Evolutionary conservation across 2,888 invertebrate genomes (phyloP).

Genomic region (Melanargia galathea): DNA sequence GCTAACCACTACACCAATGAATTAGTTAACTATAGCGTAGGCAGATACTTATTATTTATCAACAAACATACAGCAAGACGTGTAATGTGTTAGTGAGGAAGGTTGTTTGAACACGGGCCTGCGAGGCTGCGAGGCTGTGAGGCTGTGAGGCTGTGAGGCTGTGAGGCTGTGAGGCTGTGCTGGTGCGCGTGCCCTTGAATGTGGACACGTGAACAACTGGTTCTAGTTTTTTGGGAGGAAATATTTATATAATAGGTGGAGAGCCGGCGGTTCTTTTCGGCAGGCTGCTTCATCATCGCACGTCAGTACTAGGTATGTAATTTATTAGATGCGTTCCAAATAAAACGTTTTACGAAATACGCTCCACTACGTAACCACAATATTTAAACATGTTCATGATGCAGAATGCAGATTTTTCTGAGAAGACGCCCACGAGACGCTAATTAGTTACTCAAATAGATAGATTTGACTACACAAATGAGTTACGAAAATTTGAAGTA

Average conservation of each 20-base stretch:
- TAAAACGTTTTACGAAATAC: no score
- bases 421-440: not conserved
- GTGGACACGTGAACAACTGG: slow-evolving; percentile 32
- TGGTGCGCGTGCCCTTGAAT: slow-evolving; percentile 41
- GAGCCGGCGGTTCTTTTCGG: not conserved
- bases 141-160: no score
- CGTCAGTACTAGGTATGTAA: no score
- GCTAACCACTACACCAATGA: no score
- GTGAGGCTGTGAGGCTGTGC: no score
- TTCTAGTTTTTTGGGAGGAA: slow-evolving; percentile 40
- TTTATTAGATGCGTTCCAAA: no score
- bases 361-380: no score
- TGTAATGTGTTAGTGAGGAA: slow-evolving; percentile 1
- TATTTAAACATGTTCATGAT: not conserved
- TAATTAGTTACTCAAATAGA: not conserved
- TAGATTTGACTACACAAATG: not conserved
- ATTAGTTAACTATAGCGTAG: no score
- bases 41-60: not conserved
- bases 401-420: not conserved
- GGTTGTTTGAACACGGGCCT: not conserved
- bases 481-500: no score
- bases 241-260: slow-evolving; percentile 34
- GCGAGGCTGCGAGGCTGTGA: no score
- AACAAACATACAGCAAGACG: slow-evolving; percentile 8
- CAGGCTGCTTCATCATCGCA: not conserved